Conservation (phyloP, 30 jellyfish, hydroid and myxozoan genomes). For the Aurelia sp. region DNA sequence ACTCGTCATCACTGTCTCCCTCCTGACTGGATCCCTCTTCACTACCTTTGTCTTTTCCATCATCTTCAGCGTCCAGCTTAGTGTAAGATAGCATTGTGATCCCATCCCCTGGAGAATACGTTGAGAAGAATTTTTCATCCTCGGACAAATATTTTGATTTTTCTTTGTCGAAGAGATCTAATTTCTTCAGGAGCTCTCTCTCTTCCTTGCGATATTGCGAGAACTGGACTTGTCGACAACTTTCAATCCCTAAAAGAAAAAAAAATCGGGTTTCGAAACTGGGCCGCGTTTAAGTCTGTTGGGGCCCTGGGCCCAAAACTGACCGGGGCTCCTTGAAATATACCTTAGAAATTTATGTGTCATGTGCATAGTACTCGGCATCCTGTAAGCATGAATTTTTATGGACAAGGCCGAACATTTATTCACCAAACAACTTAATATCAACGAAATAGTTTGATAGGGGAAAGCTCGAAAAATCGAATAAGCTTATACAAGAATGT, state of each 20-base stretch:
- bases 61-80: conserved; percentile 11
- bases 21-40: background rate
- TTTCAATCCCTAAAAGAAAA: conserved; percentile 66
- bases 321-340: no score
- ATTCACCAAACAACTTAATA: no score
- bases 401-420: no score
- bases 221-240: conserved; percentile 86
- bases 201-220: conserved; percentile 68
- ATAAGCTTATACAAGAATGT: no score
- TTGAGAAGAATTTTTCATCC: conserved; percentile 50
- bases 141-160: conserved; percentile 43
- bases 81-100: conserved; percentile 33
- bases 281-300: no score
- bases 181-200: conserved; percentile 58
- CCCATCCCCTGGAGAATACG: conserved; percentile 56
- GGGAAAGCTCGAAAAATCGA: no score
- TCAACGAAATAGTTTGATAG: no score
- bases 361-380: no score
- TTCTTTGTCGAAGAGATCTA: conserved; percentile 60
- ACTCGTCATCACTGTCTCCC: background rate
- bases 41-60: background rate
- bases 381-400: no score
- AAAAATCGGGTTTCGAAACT: no score
- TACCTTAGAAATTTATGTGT: no score
- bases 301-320: no score